These are phyloP conservation scores for Chloroclysta siterata DNA, from an alignment of 2,888 invertebrate species.

Conservation along the genomic window DNA sequence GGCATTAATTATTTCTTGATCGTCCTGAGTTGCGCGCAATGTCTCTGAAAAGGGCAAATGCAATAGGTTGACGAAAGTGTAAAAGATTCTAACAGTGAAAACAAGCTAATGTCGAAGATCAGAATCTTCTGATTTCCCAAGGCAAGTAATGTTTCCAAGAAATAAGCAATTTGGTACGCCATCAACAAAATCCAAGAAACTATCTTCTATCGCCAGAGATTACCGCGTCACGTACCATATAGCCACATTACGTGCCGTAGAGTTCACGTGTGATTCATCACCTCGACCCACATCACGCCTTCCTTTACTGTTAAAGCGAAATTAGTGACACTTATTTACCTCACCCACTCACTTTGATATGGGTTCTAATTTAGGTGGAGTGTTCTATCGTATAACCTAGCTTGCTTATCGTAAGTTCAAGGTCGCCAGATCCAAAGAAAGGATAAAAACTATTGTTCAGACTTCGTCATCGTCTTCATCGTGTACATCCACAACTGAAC, in stretches of 20 bases:
- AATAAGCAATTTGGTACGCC: conserved; percentile 26
- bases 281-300: conserved; percentile 67
- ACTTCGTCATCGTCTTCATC: not conserved
- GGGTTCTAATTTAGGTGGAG: conserved; percentile 38
- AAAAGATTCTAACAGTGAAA: not conserved
- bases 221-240: conserved; percentile 67
- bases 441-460: not conserved
- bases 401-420: conserved; percentile 2
- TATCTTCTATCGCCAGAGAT: conserved; percentile 47
- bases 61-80: not conserved
- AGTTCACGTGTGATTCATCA: conserved; percentile 70
- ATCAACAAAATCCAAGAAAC: conserved; percentile 40
- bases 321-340: conserved; percentile 46
- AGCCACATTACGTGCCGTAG: conserved; percentile 55
- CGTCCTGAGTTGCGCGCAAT: not conserved
- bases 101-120: conserved; percentile 10
- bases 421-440: not conserved
- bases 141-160: conserved; percentile 16
- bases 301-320: conserved; percentile 55
- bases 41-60: not conserved
- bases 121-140: conserved; percentile 21
- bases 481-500: not conserved
- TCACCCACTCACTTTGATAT: conserved; percentile 42
- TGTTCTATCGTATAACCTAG: conserved; percentile 14
- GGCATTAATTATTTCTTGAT: not conserved